phyloP scores from a whole-genome alignment of 2,888 invertebrate species.

The Gastrophysa polygoni region DNA sequence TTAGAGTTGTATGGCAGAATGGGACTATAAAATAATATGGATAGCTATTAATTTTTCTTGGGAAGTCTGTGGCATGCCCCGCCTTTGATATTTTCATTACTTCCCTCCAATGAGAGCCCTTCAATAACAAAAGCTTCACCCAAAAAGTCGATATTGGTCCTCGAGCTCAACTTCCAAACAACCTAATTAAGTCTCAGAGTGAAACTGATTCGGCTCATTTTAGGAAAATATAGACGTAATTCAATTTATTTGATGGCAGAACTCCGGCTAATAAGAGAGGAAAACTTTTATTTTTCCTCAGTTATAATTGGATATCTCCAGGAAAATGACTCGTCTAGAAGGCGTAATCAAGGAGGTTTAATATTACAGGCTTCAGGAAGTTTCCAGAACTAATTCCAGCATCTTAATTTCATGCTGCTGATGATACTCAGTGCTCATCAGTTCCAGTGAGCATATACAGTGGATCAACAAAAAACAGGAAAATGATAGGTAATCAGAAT shows the following conservation, averaged over 20 bases:
- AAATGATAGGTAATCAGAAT: too few relatives aligned
- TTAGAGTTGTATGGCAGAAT: too few relatives aligned
- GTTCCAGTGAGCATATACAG: too few relatives aligned
- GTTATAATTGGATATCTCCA: conserved; percentile 30
- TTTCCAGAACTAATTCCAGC: neutral
- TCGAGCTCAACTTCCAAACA: conserved; percentile 31
- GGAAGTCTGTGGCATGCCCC: neutral
- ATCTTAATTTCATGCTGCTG: neutral
- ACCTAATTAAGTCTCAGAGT: conserved; percentile 35
- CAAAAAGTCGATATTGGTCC: conserved; percentile 31
- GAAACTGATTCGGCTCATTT: conserved; percentile 33
- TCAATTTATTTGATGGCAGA: conserved; percentile 31
- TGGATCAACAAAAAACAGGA: too few relatives aligned
- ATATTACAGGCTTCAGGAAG: neutral
- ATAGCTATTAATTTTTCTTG: too few relatives aligned
- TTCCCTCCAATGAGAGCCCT: conserved; percentile 10
- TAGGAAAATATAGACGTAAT: conserved; percentile 30
- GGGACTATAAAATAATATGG: too few relatives aligned
- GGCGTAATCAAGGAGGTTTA: conserved; percentile 8
- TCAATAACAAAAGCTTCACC: conserved; percentile 35
- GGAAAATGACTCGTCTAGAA: conserved; percentile 20
- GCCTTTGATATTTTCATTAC: neutral
- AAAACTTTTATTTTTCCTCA: conserved; percentile 21
- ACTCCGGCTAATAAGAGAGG: conserved; percentile 26
- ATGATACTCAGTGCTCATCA: neutral